Base-by-base conservation (phyloP, 1,140 invertebrate genomes). In the Olivierus martensii region DNA sequence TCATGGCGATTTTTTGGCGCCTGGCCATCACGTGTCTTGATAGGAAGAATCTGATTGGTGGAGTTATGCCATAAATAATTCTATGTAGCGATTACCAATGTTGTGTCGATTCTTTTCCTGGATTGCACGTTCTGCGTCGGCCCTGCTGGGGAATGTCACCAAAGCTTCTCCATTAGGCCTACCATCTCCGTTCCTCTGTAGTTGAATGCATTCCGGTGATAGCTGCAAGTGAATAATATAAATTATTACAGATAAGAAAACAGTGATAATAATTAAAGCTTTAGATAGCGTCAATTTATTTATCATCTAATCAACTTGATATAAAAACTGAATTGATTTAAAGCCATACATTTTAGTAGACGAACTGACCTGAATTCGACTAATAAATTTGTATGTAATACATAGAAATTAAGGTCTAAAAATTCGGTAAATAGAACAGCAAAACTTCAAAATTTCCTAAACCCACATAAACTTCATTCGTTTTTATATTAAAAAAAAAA, bases 41-140 rank as follows among this genome's bases (percentile, higher is more conserved):
- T 9, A 28, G 28, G 28, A 28, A 28, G 28, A 28, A 28, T 46
- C 18, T 14, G 5, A 22, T 48, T 15, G 34, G n/a, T 46, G 4
- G 28, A 28, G 28, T 63, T 50, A 67, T 39, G 62, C 63, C 62
- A 70, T 65, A 55, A 74, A 73, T n/a, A 75, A 61, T 52, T 79
- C 77, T 14, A 78, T 70, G 58, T 73, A 72, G 22, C 76, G 69
- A 59, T 74, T 77, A 54, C 76, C 77, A 12, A 77, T 71, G 28
- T 73, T 70, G 56, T 77, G 73, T 3, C 75, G 68, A 49, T 71
- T 73, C 37, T 69, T 70, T 59, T 70, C 70, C 55, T 67, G 67
- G 39, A 77, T 69, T 51, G 77, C 70, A 38, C 76, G 68, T 59
- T 80, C 78, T 7, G 77, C 78, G 56, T 79, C 67, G 11, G 68